Evolutionary conservation across 2,113 vertebrate genomes (phyloP), one percentile per base, ranked within the genome.

Genomic region (Prunella fulvescens): DNA sequence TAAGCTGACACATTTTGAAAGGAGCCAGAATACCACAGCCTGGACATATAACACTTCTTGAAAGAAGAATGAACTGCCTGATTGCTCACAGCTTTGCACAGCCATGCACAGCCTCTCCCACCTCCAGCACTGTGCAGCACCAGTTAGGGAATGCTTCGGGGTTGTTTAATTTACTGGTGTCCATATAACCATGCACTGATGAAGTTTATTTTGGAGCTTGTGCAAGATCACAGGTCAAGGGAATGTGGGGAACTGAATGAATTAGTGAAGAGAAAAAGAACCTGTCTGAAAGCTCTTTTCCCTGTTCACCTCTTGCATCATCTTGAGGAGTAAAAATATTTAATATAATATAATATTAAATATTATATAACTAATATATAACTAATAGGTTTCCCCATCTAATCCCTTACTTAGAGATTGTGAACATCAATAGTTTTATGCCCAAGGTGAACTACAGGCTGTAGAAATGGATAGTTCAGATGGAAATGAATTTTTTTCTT

Each of bases 1-100:
- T 91, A 88, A 90, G 47, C 91, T 93, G 78, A 73, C 67, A 82
- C 14, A 0, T 91, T 91, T 89, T 25, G 3, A 92, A 92, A 82
- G 50, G 79, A 96, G 71, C 11, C 71, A 54, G 92, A 80, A 77
- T 79, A 80, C 8, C 62, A 66, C 61, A 92, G 73, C 62, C 71
- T 85, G 90, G 92, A 79, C 71, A 44, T 56, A 42, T 66, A 94
- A 88, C 81, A 73, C 76, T 97, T 90, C 66, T 82, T 58, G 67
- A 91, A 88, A 73, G 86, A 91, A 74, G 81, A 95, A 82, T 66
- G 50, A 82, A 72, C 39, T 90, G 51, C 73, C 74, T 92, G 85
- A 93, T 83, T 81, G 71, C 79, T 87, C 90, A 64, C 47, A 69
- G 87, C 44, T 85, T 91, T 90, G 54, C 62, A 61, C 56, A 85